Evolutionary conservation across 2,113 vertebrate species (phyloP), one percentile per base, ranked within the genome.

Genomic region (Gymnogyps californianus): DNA sequence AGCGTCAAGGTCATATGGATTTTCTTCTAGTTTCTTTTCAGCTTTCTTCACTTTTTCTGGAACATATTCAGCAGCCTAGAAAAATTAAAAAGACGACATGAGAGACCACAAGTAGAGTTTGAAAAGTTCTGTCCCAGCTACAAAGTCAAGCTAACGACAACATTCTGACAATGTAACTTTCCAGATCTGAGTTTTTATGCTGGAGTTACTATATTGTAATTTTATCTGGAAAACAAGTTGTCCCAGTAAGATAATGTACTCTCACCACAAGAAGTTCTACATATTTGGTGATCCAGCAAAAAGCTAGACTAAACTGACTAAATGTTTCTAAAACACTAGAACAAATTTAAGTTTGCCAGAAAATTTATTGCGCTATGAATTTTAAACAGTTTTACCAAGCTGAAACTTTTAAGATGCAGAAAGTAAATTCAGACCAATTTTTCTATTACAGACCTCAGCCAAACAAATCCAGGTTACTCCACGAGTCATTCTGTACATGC

Each of bases 21-120:
- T 99, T 98, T 99, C 99, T 99, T 99, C 99, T 99, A 99, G 98
- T 99, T 99, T 99, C 99, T 99, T 99, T 98, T 99, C 99, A 94
- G 99, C 99, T 98, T 99, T 99, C 99, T 99, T 99, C 98, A 99
- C 99, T 98, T 99, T 99, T 98, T 99, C 99, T 67, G 99, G 99
- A 87, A 99, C 99, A 98, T 99, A 99, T 91, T 99, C 99, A 49
- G 98, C 98, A 92, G 99, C 98, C 99, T 99, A 98, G 71, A 96
- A 97, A 93, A 96, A 90, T 93, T 38, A 95, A 92, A 93, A 91
- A 80, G 66, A 83, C 38, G 74, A 91, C 87, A 92, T 97, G 93
- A 96, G 91, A 95, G 71, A 95, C 94, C 89, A 96, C 80, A 95
- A 87, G 79, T 29, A 97, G 55, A 52, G 20, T 64, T 91, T 66